Evolutionary conservation across 2,888 invertebrate genomes (phyloP).

Genomic region (Itoplectis maculator): DNA sequence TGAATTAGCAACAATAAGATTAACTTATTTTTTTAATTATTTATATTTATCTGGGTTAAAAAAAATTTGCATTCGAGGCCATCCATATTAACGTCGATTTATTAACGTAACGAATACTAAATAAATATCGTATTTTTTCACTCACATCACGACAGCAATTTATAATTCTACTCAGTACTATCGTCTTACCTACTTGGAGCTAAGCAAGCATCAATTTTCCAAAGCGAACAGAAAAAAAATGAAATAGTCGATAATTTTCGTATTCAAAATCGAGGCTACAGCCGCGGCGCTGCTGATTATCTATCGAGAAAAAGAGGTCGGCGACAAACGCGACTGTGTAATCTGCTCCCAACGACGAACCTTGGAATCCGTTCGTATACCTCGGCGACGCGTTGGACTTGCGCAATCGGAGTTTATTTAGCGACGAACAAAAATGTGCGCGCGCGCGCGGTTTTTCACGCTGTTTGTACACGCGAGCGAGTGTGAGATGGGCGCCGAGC

Average conservation of each 20-base stretch:
- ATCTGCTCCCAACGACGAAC: conserved; percentile 39
- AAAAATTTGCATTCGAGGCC: background rate
- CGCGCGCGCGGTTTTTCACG: conserved; percentile 50
- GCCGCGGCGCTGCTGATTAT: conserved; percentile 15
- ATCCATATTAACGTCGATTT: background rate
- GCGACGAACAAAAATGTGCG: conserved; percentile 35
- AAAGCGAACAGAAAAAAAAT: background rate
- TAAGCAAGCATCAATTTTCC: background rate
- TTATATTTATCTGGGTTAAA: background rate
- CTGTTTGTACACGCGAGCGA: conserved; percentile 3
- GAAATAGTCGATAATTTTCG: conserved; percentile 11
- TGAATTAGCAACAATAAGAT: background rate
- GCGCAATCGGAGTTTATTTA: conserved; percentile 39
- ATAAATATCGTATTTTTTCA: background rate
- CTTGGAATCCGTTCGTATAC: conserved; percentile 49
- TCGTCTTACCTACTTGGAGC: background rate
- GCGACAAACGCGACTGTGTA: conserved; percentile 47
- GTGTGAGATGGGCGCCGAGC: conserved; percentile 45
- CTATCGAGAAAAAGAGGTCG: conserved; percentile 39
- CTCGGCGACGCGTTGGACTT: conserved; percentile 18
- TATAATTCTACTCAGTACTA: background rate
- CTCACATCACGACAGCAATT: background rate
- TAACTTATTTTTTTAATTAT: background rate
- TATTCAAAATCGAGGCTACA: background rate
- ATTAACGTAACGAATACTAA: too few relatives aligned